Evolutionary conservation across 2,113 vertebrate genomes (phyloP).

Genomic region (Triplophysa tibetana): DNA sequence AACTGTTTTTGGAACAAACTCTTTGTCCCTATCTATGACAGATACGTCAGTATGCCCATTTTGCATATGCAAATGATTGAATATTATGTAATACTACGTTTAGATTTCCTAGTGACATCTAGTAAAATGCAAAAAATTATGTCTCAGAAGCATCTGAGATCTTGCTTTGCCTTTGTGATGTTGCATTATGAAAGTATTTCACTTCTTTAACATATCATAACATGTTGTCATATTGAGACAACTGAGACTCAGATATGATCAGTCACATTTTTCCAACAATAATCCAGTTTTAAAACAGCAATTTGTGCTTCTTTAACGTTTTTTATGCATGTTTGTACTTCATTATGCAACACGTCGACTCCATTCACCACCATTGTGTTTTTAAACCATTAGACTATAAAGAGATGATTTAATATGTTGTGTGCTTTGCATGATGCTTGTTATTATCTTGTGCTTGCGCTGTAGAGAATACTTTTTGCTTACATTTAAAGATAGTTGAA

Average conservation of each 20-base stretch:
- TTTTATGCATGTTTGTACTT: constrained; percentile 1
- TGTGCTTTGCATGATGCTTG: neutral
- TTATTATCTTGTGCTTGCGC: constrained; percentile 41
- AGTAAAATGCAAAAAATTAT: neutral
- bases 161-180: neutral
- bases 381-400: neutral
- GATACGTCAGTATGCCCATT: neutral
- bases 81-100: neutral
- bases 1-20: constrained; percentile 42
- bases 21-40: constrained; percentile 3
- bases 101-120: neutral
- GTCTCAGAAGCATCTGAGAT: neutral
- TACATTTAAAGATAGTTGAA: neutral
- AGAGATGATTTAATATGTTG: neutral
- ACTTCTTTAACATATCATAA: neutral
- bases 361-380: neutral
- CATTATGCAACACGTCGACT: neutral
- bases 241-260: neutral
- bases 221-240: neutral
- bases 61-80: neutral
- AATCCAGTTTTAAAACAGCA: neutral
- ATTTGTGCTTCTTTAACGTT: constrained; percentile 8
- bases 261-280: neutral
- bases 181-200: neutral
- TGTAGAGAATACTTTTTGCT: constrained; percentile 13